A percentile compares a stretch with the other conserved stretches of the same genome.
Conservation (phyloP, 1,140 invertebrate species). For the Diachasmimorpha longicaudata region DNA sequence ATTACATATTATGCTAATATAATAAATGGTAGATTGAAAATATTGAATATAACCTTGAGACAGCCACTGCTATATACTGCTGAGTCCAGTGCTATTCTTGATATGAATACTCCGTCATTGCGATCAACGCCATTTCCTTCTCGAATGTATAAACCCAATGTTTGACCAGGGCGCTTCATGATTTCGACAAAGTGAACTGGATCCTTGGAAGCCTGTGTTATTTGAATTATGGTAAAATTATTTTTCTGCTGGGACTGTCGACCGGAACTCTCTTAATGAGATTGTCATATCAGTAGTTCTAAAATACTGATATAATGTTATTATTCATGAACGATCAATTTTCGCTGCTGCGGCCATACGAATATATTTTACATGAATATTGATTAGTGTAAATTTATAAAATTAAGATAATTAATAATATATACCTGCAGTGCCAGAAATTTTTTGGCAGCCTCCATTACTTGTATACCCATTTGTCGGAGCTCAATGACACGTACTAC, state of each 20-base stretch:
- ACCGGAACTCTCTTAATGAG: neutral
- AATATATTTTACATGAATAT: no score
- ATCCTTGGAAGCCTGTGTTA: constrained; percentile 75
- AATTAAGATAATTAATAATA: neutral
- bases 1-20: no score
- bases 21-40: no score
- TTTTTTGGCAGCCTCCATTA: constrained; percentile 82
- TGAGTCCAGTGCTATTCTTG: constrained; percentile 95
- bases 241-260: neutral
- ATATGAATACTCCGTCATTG: constrained; percentile 97
- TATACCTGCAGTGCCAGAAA: constrained; percentile 77
- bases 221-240: neutral
- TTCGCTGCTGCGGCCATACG: no score
- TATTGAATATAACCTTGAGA: constrained; percentile 69
- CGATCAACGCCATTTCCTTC: constrained; percentile 95
- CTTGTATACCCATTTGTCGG: constrained; percentile 81
- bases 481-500: constrained; percentile 89
- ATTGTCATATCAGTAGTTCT: neutral
- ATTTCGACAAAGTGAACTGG: constrained; percentile 96
- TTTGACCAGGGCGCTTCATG: constrained; percentile 98
- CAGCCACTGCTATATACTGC: constrained; percentile 96
- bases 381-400: no score
- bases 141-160: constrained; percentile 95
- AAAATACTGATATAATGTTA: no score
- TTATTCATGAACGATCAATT: no score